Evolutionary conservation across 1,140 invertebrate genomes (phyloP).

Genomic region (Augochlora pura): DNA sequence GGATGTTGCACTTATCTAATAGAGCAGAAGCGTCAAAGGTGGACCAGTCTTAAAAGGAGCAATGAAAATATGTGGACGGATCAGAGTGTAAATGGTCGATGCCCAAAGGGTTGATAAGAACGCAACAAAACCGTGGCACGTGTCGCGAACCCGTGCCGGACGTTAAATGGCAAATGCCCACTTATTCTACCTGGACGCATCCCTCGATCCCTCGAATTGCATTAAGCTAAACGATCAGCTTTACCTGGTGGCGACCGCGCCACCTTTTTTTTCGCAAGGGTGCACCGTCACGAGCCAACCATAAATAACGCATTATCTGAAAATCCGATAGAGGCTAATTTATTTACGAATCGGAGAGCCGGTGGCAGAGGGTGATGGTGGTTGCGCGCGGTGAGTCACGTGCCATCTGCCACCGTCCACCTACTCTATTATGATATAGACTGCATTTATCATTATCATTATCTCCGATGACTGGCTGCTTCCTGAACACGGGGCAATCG

Average conservation of each 20-base stretch:
- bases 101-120: neutral
- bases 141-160: slow-evolving; percentile 10
- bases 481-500: neutral
- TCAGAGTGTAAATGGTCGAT: neutral
- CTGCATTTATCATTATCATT: slow-evolving; percentile 49
- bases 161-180: slow-evolving; percentile 62
- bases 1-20: neutral
- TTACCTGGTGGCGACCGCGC: slow-evolving; percentile 61
- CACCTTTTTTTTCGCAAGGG: slow-evolving; percentile 43
- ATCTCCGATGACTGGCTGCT: slow-evolving; percentile 49
- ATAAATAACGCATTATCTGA: slow-evolving; percentile 76
- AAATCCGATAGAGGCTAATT: slow-evolving; percentile 76
- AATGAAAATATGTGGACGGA: too few species aligned
- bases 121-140: slow-evolving; percentile 20
- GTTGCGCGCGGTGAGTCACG: slow-evolving; percentile 74
- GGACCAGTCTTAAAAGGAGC: too few species aligned
- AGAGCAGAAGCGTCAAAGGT: neutral
- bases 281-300: slow-evolving; percentile 70
- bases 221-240: slow-evolving; percentile 63
- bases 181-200: slow-evolving; percentile 73
- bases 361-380: slow-evolving; percentile 42
- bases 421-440: slow-evolving; percentile 72
- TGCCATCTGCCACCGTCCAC: slow-evolving; percentile 75
- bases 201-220: slow-evolving; percentile 60
- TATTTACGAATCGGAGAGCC: slow-evolving; percentile 73